Base-by-base conservation (phyloP, 1,140 invertebrate genomes). In the Dendrolimus kikuchii region DNA sequence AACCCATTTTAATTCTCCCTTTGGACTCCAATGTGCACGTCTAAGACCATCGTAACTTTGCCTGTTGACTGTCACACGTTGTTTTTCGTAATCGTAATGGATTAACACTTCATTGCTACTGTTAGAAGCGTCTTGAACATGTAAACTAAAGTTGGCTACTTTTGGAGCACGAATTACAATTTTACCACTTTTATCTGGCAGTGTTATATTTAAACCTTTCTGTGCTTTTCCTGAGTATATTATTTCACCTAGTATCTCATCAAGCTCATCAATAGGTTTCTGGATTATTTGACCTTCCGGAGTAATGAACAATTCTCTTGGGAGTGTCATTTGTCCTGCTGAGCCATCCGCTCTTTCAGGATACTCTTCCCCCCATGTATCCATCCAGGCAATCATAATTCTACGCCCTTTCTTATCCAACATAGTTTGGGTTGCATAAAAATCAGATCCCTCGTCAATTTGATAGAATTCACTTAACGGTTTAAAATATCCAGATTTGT, bases 361-460 rank as follows among this genome's bases (percentile, higher is more conserved):
- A 53, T 85, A 85, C 8, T 59, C 55, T 7, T 63, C 52, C 6
- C 82, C 75, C 83, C 86, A 87, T 77, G 85, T 86, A 59, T 77
- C 74, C 38, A 77, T 49, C 86, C 86, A 88, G 49, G 70, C 76
- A 49, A 84, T 61, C 5, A 77, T 55, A 48, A 86, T 57, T 57
- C 83, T 69, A 7, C 73, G 59, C 5, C 66, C 63, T n/a, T 51
- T 6, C 1, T 62, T 46, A 53, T 83, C 77, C 36, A 72, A 40
- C 42, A 77, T 62, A 38, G 71, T 77, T 59, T 88, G 86, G 2
- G 82, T 79, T n/a, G 84, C 86, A 56, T 88, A 88, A 53, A 81
- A 75, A 54, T 87, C 82, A 55, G 82, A 77, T 2, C 86, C 86
- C 40, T 76, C 64, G 62, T 88, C 84, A 4, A 88, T 59, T 57